Conservation (phyloP, 1,140 invertebrate genomes). For the Dolichoris vasculosae region DNA sequence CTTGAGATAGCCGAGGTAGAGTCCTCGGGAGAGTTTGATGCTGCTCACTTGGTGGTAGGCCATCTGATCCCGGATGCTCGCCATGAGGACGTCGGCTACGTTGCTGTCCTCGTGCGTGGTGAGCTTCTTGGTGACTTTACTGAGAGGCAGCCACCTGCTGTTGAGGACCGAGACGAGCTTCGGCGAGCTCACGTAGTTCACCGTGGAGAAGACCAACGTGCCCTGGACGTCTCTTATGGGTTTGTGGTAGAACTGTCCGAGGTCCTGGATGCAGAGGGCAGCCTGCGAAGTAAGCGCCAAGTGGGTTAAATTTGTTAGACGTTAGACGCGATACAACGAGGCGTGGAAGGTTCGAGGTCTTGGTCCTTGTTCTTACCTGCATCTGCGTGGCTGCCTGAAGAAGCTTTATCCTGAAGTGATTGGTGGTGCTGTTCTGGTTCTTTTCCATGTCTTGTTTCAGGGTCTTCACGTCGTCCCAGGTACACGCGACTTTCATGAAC, state of each 20-base stretch:
- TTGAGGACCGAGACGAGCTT: conserved; percentile 90
- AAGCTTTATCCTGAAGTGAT: conserved; percentile 93
- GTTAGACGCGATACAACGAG: too few relatives aligned
- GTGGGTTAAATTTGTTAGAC: too few relatives aligned
- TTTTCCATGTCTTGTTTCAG: conserved; percentile 94
- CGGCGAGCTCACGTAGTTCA: conserved; percentile 88
- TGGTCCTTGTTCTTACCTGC: conserved; percentile 91
- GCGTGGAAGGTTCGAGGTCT: too few relatives aligned
- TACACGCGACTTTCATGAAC: conserved; percentile 97
- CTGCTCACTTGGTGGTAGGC: conserved; percentile 92
- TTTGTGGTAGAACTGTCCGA: conserved; percentile 94
- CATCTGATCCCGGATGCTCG: conserved; percentile 91
- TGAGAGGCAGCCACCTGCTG: conserved; percentile 90
- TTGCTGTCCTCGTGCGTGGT: conserved; percentile 82
- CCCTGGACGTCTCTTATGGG: conserved; percentile 91
- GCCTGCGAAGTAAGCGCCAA: conserved; percentile 73
- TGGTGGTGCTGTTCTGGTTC: conserved; percentile 88
- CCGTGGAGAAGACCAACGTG: conserved; percentile 91
- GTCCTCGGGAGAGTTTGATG: conserved; percentile 85
- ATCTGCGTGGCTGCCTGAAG: conserved; percentile 93
- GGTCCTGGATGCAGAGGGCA: conserved; percentile 90
- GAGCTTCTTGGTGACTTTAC: conserved; percentile 81
- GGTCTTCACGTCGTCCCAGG: conserved; percentile 96
- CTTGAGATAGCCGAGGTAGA: conserved; percentile 96
- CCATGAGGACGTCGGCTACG: conserved; percentile 87